Evolutionary conservation across 2,113 vertebrate genomes (phyloP).

Genomic region (Archocentrus centrarchus): DNA sequence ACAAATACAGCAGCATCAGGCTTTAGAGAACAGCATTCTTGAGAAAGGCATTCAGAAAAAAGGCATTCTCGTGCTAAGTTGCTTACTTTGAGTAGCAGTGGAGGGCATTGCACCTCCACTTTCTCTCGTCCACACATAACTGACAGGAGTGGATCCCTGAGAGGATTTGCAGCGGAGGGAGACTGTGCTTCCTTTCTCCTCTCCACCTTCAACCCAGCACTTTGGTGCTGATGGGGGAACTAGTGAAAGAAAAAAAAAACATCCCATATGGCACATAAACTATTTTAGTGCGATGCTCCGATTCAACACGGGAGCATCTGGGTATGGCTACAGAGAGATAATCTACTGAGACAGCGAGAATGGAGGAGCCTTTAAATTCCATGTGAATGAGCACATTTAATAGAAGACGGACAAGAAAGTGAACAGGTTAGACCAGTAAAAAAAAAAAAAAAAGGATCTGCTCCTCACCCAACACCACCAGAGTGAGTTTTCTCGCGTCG

Average conservation of each 20-base stretch:
- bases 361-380: slow-evolving; percentile 37
- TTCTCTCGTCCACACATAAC: slow-evolving; percentile 86
- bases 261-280: background rate
- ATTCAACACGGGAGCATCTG: background rate
- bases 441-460: slow-evolving; percentile 15
- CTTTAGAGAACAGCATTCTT: background rate
- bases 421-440: slow-evolving; percentile 69
- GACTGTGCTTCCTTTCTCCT: slow-evolving; percentile 78
- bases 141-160: slow-evolving; percentile 81
- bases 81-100: slow-evolving; percentile 63
- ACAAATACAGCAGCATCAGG: background rate
- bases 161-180: slow-evolving; percentile 84
- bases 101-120: slow-evolving; percentile 68
- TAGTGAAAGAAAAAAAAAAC: slow-evolving; percentile 48
- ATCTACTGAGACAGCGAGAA: background rate
- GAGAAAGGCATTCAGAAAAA: background rate
- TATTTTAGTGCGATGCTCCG: background rate
- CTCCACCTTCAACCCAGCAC: slow-evolving; percentile 86
- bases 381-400: background rate
- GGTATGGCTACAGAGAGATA: background rate
- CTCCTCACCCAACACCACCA: slow-evolving; percentile 87
- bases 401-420: slow-evolving; percentile 1
- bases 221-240: slow-evolving; percentile 83
- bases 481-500: slow-evolving; percentile 85
- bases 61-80: background rate